Evolutionary conservation across 2,888 invertebrate species (phyloP).

Genomic region (Scaptomyza parva): DNA sequence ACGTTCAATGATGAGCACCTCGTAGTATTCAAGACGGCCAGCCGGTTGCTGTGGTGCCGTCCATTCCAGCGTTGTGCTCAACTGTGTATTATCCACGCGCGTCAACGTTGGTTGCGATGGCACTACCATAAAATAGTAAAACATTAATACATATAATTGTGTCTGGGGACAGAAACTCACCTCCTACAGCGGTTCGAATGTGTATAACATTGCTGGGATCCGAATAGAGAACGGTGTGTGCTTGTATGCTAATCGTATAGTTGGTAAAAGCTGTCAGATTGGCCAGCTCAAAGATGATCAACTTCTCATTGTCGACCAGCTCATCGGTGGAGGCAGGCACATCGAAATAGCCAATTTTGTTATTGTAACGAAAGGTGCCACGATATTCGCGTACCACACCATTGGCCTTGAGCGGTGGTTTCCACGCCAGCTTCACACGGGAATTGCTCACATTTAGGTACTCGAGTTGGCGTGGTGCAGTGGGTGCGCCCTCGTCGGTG

Average conservation of each 20-base stretch:
- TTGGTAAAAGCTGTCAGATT: constrained; percentile 87
- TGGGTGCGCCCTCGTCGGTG: constrained; percentile 89
- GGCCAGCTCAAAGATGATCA: constrained; percentile 68
- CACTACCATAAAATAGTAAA: constrained; percentile 51
- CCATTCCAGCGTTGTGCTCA: constrained; percentile 84
- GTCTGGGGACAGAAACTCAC: constrained; percentile 62
- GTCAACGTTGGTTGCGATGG: constrained; percentile 70
- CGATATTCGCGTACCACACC: constrained; percentile 87
- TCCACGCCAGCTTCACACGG: constrained; percentile 84
- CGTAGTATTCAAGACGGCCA: constrained; percentile 87
- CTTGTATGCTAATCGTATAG: constrained; percentile 89
- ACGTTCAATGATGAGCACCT: constrained; percentile 84
- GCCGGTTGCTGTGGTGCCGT: constrained; percentile 85
- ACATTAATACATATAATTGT: background rate
- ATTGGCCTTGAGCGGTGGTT: constrained; percentile 89
- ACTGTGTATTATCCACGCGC: constrained; percentile 41
- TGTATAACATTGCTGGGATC: constrained; percentile 85
- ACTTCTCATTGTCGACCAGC: constrained; percentile 55
- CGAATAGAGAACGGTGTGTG: constrained; percentile 90
- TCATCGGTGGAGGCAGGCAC: constrained; percentile 42
- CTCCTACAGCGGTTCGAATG: constrained; percentile 88
- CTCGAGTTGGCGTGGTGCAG: constrained; percentile 84
- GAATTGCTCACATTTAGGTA: constrained; percentile 38
- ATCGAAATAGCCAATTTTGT: constrained; percentile 36
- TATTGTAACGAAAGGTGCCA: constrained; percentile 37